Evolutionary conservation across 2,797 vertebrate species (phyloP), one percentile per base, ranked within the genome.

Genomic region (Octomys mimax): DNA sequence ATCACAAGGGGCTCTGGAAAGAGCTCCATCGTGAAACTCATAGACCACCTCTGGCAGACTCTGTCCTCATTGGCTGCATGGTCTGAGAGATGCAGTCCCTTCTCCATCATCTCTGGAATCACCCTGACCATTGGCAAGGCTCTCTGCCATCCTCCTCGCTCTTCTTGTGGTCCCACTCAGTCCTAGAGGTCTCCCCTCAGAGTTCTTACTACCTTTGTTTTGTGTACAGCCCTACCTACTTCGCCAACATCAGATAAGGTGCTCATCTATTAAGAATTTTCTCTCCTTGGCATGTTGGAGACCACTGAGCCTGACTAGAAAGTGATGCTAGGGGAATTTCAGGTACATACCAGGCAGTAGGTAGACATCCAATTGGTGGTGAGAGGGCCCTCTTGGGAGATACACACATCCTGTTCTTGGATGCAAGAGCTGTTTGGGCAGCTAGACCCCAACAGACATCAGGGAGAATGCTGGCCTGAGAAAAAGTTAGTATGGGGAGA

Each of bases 401-500:
- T 33, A 68, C 0, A 11, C 7, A 71, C 54, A 46, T 78, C 39
- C 59, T 68, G 68, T 5, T 42, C 16, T 52, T 66, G 16, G 61
- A 79, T 54, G 39, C 28, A 26, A 70, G 62, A 81, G 79, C 33
- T 92, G 57, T 54, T 39, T n/a, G 57, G 52, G 78, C 0, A 42
- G 78, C 49, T 31, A 49, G 82, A 80, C 31, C 70, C n/a, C 2
- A 36, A 75, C 70, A 90, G 49, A 71, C 9, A 39, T 57, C 71
- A 79, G 75, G 19, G 24, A 42, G 73, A 9, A 6, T 19, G 52
- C 81, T 73, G 39, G n/a, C 39, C 78, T 46, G 54, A 16, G n/a
- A 36, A 57, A 77, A 59, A 91, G 70, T 91, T 94, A 80, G 89
- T 28, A 80, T 42, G 71, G 92, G 59, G 24, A 1, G 87, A 79